Conservation (phyloP, 2,113 vertebrate genomes). For the Saccopteryx bilineata region DNA sequence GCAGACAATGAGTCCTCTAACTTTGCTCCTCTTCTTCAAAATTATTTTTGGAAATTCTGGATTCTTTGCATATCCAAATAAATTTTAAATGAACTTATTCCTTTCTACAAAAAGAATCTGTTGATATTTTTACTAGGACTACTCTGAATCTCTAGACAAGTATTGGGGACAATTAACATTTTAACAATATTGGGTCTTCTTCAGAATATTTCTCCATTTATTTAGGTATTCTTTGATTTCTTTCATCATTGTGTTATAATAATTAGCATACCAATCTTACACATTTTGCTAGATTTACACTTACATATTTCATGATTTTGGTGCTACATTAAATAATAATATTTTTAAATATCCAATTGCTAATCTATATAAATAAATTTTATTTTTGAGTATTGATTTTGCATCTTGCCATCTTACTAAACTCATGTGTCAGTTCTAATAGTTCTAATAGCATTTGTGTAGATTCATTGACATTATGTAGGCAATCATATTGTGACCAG, state of each 20-base stretch:
- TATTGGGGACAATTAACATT: background rate
- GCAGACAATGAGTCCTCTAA: background rate
- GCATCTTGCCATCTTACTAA: background rate
- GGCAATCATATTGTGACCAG: background rate
- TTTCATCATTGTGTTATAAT: background rate
- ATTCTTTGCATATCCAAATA: background rate
- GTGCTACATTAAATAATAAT: background rate
- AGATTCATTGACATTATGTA: background rate
- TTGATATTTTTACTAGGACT: background rate
- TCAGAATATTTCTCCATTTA: background rate
- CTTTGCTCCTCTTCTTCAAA: conserved; percentile 10
- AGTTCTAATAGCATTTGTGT: background rate
- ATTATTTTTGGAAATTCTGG: conserved; percentile 11
- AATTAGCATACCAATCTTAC: background rate
- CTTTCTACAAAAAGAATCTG: background rate
- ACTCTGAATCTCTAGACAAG: background rate
- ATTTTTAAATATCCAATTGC: background rate
- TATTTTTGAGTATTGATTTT: conserved; percentile 16
- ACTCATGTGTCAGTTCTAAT: background rate
- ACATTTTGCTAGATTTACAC: background rate
- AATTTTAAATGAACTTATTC: background rate
- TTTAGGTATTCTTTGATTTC: background rate
- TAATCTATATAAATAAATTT: conserved; percentile 1
- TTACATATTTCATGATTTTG: background rate
- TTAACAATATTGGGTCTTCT: background rate